Base-by-base conservation (phyloP, 37 sponge, comb jelly and placozoan species). In the Beroe ovata region DNA sequence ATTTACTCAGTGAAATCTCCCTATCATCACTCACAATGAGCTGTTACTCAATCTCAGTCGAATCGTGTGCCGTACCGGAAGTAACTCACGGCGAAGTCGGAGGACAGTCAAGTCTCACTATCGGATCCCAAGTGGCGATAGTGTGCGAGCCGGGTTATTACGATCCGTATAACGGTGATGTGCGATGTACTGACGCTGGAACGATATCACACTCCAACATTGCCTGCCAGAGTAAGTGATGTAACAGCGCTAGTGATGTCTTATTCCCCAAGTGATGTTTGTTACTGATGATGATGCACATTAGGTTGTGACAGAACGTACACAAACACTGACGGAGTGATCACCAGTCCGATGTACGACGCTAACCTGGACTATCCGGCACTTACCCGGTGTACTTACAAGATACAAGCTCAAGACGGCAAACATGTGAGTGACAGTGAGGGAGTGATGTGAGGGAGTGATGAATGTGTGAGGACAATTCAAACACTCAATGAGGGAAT, bases 201-300 rank as follows among this genome's bases (percentile, higher is more conserved):
- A 62, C 63, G 4, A 62, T 62, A 21, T 62, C 63, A 6, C 63
- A 62, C 20, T 62, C 63, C 21, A 62, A 62, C 63, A 62, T 62
- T 16, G 63, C 63, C 19, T 62, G 63, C 29, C 63, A 62, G 20
- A 62, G 63, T 62, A 58, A 11, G 59, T 58, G 18, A 58, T 58
- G 59, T 58, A n/a, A n/a, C n/a, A n/a, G n/a, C n/a, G n/a, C n/a
- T n/a, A n/a, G n/a, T n/a, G n/a, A n/a, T n/a, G n/a, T n/a, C n/a
- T n/a, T n/a, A n/a, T n/a, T n/a, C n/a, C n/a, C n/a, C n/a, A n/a
- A n/a, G n/a, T n/a, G n/a, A n/a, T n/a, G n/a, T n/a, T n/a, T n/a
- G n/a, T n/a, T n/a, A n/a, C n/a, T n/a, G n/a, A n/a, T n/a, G n/a
- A n/a, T n/a, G n/a, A n/a, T n/a, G n/a, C n/a, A n/a, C n/a, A n/a